phyloP scores from a whole-genome alignment of 1,140 invertebrate species.

The Ylistrum balloti region DNA sequence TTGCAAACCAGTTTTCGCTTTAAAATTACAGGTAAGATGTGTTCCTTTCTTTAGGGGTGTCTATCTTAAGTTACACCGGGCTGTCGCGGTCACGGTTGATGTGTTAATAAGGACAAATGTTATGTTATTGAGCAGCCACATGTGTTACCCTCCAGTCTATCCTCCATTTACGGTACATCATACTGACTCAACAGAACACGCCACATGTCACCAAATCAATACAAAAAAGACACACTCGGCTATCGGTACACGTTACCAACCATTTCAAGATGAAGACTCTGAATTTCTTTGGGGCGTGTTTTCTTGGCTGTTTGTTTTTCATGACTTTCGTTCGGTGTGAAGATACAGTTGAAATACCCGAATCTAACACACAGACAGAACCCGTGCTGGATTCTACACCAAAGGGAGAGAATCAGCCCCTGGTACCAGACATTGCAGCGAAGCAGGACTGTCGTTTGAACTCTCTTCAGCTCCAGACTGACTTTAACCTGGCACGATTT shows the following conservation, averaged over 20 bases:
- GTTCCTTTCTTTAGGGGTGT: background rate
- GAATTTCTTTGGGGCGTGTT: background rate
- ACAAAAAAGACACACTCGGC: background rate
- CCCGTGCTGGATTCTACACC: background rate
- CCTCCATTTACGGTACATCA: background rate
- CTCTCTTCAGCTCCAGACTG: background rate
- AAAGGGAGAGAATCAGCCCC: background rate
- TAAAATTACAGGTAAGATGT: background rate
- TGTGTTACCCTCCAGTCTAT: background rate
- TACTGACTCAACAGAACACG: constrained; percentile 18
- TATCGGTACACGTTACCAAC: background rate
- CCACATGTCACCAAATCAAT: constrained; percentile 22
- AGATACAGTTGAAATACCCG: background rate
- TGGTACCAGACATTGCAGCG: background rate
- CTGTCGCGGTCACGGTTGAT: background rate
- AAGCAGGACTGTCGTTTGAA: constrained; percentile 9
- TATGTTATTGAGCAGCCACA: background rate
- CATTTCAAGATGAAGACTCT: background rate
- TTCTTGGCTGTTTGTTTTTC: background rate
- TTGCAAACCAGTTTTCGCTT: too few species aligned
- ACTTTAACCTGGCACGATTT: background rate
- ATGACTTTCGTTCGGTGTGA: background rate
- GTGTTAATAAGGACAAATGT: background rate
- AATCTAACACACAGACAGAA: background rate
- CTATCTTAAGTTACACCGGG: background rate